Evolutionary conservation across 1,140 invertebrate genomes (phyloP).

Genomic region (Tetramorium alpestre): DNA sequence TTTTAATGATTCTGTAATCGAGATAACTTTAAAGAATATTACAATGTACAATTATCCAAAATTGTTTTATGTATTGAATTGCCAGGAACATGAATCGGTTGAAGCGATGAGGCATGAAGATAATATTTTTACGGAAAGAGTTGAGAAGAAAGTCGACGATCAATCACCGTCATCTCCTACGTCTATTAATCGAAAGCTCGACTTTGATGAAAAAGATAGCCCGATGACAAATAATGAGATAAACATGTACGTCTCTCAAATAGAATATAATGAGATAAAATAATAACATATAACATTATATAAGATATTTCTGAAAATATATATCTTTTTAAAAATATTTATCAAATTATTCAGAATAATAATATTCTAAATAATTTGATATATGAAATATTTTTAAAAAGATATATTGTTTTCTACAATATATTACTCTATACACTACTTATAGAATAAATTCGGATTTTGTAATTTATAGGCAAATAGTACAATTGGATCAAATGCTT

Average conservation of each 20-base stretch:
- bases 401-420: constrained; percentile 3
- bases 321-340: too few species aligned
- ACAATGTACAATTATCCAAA: neutral
- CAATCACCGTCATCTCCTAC: neutral
- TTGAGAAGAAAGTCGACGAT: neutral
- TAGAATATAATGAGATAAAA: constrained; percentile 23
- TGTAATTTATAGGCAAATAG: constrained; percentile 75
- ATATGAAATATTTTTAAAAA: neutral
- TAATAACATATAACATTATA: neutral
- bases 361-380: neutral
- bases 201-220: constrained; percentile 72
- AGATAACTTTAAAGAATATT: neutral
- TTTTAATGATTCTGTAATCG: neutral
- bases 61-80: constrained; percentile 13
- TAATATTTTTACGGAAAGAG: neutral
- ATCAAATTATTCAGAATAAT: neutral
- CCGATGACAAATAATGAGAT: constrained; percentile 71
- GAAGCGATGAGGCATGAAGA: neutral
- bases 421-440: neutral
- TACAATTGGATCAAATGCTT: constrained; percentile 79
- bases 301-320: neutral
- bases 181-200: constrained; percentile 77
- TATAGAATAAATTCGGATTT: neutral
- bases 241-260: constrained; percentile 74
- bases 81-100: neutral